Evolutionary conservation across 2,113 vertebrate species (phyloP).

Genomic region (Pseudorectes ferrugineus): DNA sequence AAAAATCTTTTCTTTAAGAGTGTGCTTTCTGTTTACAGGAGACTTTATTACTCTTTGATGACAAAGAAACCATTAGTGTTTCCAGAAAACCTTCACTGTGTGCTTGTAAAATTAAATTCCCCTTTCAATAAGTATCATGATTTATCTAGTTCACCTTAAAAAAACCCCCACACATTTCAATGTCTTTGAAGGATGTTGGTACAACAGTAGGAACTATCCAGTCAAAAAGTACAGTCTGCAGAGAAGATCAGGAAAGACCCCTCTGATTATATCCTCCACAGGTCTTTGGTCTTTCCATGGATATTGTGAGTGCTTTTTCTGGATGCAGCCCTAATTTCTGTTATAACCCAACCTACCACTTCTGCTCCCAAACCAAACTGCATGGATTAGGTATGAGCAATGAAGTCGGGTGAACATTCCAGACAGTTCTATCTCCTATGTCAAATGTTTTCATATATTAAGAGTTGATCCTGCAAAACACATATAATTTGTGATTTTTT

Average conservation of each 20-base stretch:
- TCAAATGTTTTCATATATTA: background rate
- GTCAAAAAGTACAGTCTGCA: background rate
- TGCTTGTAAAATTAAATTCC: constrained; percentile 2
- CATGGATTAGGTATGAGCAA: background rate
- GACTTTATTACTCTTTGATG: constrained; percentile 1
- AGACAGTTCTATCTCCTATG: background rate
- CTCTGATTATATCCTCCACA: background rate
- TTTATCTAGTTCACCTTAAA: background rate
- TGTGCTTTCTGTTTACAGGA: constrained; percentile 3
- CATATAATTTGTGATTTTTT: background rate
- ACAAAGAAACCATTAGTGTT: background rate
- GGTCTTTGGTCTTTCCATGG: background rate
- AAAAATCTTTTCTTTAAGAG: constrained; percentile 35
- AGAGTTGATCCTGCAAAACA: background rate
- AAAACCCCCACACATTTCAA: background rate
- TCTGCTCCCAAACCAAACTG: background rate
- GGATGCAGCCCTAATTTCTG: background rate
- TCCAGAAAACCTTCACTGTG: background rate
- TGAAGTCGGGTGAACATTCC: background rate
- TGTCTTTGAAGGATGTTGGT: background rate
- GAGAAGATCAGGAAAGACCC: background rate
- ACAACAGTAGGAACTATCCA: background rate
- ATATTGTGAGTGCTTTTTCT: background rate
- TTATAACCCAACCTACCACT: background rate
- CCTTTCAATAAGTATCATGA: background rate